Evolutionary conservation across 2,888 invertebrate genomes (phyloP).

Genomic region (Orthonychiurus folsomi): DNA sequence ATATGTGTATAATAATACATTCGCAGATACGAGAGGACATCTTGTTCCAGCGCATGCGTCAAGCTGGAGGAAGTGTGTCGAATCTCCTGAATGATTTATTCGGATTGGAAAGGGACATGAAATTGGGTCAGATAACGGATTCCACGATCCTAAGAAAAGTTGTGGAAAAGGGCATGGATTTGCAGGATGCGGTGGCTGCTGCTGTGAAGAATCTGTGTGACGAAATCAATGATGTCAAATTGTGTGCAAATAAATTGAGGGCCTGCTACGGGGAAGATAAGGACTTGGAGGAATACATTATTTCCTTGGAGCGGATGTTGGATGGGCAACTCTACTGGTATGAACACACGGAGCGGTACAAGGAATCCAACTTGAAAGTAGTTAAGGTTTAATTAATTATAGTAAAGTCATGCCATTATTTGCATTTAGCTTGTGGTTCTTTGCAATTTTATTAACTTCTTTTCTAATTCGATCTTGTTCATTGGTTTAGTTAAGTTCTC

Average conservation of each 20-base stretch:
- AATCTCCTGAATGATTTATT: conserved; percentile 1
- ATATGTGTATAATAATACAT: too few species aligned
- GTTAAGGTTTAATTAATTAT: not conserved
- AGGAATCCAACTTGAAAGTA: not conserved
- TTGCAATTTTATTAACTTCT: too few species aligned
- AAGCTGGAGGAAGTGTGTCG: not conserved
- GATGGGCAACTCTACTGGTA: not conserved
- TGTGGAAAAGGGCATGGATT: not conserved
- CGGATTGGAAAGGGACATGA: not conserved
- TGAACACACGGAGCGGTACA: not conserved
- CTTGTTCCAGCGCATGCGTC: not conserved
- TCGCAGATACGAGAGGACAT: not conserved
- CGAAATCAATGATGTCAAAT: not conserved
- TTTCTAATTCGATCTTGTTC: too few species aligned
- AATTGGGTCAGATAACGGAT: not conserved
- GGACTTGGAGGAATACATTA: not conserved
- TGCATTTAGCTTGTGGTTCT: too few species aligned
- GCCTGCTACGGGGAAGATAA: not conserved
- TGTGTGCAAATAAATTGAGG: not conserved
- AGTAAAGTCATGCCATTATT: too few species aligned
- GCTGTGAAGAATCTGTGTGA: not conserved
- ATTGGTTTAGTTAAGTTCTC: too few species aligned
- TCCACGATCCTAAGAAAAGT: not conserved
- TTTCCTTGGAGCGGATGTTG: not conserved
- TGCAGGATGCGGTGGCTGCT: not conserved